A percentile compares a stretch with the other conserved stretches of the same genome.
phyloP scores from a whole-genome alignment of 2,888 invertebrate species.

The Arrhopalites spinosus region DNA sequence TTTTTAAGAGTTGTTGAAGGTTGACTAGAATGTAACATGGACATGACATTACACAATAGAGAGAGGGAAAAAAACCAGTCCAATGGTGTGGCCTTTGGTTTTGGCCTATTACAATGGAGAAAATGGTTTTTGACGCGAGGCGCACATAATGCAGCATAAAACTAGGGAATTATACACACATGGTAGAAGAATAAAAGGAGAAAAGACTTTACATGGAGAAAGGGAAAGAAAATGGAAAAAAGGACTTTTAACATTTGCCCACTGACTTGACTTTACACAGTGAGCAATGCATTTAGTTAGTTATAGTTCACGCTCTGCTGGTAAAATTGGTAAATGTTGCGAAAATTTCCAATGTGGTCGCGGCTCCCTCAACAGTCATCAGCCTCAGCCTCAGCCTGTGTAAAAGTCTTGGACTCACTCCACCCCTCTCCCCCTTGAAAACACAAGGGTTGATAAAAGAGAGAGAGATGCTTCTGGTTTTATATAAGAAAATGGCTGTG shows the following conservation, averaged over 20 bases:
- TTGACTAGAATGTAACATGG: too few species aligned
- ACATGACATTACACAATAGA: too few species aligned
- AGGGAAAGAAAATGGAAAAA: not conserved
- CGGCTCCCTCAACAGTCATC: conserved; percentile 18
- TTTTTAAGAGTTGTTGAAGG: too few species aligned
- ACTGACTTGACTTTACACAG: not conserved
- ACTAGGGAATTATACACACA: conserved; percentile 1
- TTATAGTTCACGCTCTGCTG: conserved; percentile 12
- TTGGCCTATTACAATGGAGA: not conserved
- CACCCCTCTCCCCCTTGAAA: too few species aligned
- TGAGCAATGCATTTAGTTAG: not conserved
- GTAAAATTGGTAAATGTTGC: conserved; percentile 31
- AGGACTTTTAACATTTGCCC: not conserved
- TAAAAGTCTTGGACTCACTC: not conserved
- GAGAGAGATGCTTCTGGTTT: too few species aligned
- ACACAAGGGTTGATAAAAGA: too few species aligned
- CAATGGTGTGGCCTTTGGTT: too few species aligned
- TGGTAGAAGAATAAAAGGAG: not conserved
- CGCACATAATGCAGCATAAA: conserved; percentile 3
- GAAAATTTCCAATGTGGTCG: conserved; percentile 23
- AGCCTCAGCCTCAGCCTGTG: not conserved
- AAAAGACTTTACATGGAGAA: not conserved
- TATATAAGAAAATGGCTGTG: too few species aligned
- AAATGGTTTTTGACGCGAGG: conserved; percentile 4
- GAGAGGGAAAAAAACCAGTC: too few species aligned